A percentile compares a stretch with the other conserved stretches of the same genome.
These are phyloP conservation scores for Cotesia glomerata DNA, from an alignment of 1,140 invertebrate species.

Conservation along the genomic window DNA sequence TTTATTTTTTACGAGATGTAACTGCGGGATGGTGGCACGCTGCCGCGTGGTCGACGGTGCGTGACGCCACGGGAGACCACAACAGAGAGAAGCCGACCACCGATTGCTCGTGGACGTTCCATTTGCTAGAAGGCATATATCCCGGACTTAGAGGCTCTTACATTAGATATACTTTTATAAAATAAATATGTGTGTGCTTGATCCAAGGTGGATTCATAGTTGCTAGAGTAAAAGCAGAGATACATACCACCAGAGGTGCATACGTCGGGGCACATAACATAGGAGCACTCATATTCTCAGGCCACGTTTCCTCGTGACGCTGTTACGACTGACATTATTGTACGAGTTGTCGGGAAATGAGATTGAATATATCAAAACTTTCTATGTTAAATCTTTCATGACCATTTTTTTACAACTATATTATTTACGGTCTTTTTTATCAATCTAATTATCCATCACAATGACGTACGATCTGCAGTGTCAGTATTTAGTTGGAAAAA, in stretches of 20 bases:
- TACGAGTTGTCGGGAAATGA: too few relatives aligned
- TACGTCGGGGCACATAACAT: not conserved
- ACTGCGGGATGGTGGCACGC: slow-evolving; percentile 38
- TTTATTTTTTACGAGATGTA: not conserved
- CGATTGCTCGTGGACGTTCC: slow-evolving; percentile 44
- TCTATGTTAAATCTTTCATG: too few relatives aligned
- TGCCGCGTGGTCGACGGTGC: slow-evolving; percentile 53
- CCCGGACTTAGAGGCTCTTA: not conserved
- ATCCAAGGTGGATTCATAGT: too few relatives aligned
- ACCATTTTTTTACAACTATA: too few relatives aligned
- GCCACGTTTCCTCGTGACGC: not conserved
- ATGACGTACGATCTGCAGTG: too few relatives aligned
- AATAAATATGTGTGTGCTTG: not conserved
- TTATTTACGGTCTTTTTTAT: too few relatives aligned
- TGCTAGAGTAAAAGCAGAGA: too few relatives aligned
- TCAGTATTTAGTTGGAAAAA: too few relatives aligned
- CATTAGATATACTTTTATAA: not conserved
- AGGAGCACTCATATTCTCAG: not conserved
- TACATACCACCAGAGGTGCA: slow-evolving; percentile 34
- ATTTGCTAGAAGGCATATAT: slow-evolving; percentile 33
- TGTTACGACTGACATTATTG: too few relatives aligned
- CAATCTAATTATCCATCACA: too few relatives aligned
- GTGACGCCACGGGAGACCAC: slow-evolving; percentile 51
- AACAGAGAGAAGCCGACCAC: slow-evolving; percentile 48
- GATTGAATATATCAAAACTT: too few relatives aligned